Evolutionary conservation across 2,888 invertebrate genomes (phyloP).

Genomic region (Crossocerus cetratus): DNA sequence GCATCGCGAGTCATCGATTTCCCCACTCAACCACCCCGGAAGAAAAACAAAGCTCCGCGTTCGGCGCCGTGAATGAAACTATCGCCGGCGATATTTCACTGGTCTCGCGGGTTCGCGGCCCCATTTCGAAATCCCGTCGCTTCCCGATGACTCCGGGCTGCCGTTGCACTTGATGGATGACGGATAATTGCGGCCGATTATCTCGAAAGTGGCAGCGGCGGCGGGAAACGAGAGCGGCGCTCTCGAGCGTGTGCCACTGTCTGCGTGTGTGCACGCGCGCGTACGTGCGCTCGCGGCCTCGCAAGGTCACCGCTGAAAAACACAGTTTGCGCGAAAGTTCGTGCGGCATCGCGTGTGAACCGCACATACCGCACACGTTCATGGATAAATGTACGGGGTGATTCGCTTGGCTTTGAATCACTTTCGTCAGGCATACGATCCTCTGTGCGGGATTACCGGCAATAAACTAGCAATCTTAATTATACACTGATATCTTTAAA

Average conservation of each 20-base stretch:
- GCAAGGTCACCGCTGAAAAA: slow-evolving; percentile 47
- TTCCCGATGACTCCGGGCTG: not conserved
- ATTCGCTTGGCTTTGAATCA: too few relatives aligned
- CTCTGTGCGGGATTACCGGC: too few relatives aligned
- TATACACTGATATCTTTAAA: too few relatives aligned
- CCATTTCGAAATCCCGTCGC: not conserved
- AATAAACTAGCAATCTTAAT: too few relatives aligned
- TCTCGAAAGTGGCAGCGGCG: not conserved
- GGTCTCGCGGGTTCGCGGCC: not conserved
- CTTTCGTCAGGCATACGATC: too few relatives aligned
- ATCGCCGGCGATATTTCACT: too few relatives aligned
- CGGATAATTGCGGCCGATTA: slow-evolving; percentile 1
- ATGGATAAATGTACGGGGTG: too few relatives aligned
- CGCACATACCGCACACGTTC: slow-evolving; percentile 13
- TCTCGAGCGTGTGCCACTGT: not conserved
- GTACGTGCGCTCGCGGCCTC: slow-evolving; percentile 20
- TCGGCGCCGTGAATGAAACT: too few relatives aligned
- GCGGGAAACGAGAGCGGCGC: too few relatives aligned
- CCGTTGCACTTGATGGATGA: not conserved
- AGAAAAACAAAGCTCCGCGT: too few relatives aligned
- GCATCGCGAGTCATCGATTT: too few relatives aligned
- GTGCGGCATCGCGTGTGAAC: slow-evolving; percentile 39
- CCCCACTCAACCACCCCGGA: too few relatives aligned
- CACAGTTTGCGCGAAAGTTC: slow-evolving; percentile 41
- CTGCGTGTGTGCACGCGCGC: not conserved